These are phyloP conservation scores for Epirrita christyi DNA, from an alignment of 2,888 invertebrate species.

Conservation along the genomic window DNA sequence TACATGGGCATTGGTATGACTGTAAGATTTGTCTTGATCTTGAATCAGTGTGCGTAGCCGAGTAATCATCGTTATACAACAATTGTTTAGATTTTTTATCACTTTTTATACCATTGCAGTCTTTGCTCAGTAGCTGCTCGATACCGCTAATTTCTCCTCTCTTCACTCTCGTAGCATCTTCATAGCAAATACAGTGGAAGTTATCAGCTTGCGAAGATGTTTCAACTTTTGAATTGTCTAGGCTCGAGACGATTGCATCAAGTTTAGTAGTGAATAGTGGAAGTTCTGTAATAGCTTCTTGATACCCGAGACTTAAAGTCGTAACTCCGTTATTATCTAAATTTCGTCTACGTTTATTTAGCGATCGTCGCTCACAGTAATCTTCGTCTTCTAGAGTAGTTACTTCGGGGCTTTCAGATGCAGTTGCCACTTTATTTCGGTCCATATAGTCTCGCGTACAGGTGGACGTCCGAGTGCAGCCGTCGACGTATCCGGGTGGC, in stretches of 20 bases:
- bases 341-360: slow-evolving; percentile 59
- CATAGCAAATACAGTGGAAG: slow-evolving; percentile 42
- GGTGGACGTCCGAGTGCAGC: slow-evolving; percentile 75
- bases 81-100: slow-evolving; percentile 8
- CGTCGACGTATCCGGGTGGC: slow-evolving; percentile 73
- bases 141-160: slow-evolving; percentile 37
- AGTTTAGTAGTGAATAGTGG: slow-evolving; percentile 12
- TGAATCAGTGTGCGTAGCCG: slow-evolving; percentile 7
- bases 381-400: slow-evolving; percentile 59
- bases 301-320: slow-evolving; percentile 16
- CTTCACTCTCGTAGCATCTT: slow-evolving; percentile 44
- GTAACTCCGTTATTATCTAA: slow-evolving; percentile 36
- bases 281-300: slow-evolving; percentile 22
- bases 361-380: slow-evolving; percentile 71
- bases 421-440: slow-evolving; percentile 61
- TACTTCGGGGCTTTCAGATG: slow-evolving; percentile 28
- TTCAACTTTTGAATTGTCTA: slow-evolving; percentile 2
- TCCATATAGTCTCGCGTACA: slow-evolving; percentile 72
- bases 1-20: slow-evolving; percentile 37
- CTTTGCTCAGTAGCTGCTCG: slow-evolving; percentile 4
- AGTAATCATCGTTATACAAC: slow-evolving; percentile 4
- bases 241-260: slow-evolving; percentile 10
- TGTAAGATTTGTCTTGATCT: slow-evolving; percentile 23
- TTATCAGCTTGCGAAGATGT: slow-evolving; percentile 9
- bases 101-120: slow-evolving; percentile 4